Conservation (phyloP, 2,888 invertebrate species). For the Agrilus cyanescens region DNA sequence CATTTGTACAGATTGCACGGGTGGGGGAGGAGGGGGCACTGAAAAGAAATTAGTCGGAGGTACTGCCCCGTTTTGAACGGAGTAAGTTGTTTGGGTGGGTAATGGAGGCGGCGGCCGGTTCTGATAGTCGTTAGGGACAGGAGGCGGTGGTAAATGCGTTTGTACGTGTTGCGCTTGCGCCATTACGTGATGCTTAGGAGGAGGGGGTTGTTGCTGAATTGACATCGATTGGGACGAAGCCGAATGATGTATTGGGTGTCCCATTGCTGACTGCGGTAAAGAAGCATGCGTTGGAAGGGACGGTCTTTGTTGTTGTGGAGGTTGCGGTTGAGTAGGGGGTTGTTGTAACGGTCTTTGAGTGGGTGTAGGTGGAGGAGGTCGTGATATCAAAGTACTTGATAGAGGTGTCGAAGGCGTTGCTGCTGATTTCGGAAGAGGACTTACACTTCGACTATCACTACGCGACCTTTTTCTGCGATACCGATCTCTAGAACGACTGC, state of each 20-base stretch:
- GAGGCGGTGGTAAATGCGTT: conserved; percentile 5
- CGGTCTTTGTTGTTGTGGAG: conserved; percentile 8
- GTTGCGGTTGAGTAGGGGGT: conserved; percentile 11
- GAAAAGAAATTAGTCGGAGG: conserved; percentile 24
- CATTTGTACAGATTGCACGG: conserved; percentile 18
- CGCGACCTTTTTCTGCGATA: conserved; percentile 30
- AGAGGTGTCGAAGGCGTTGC: conserved; percentile 16
- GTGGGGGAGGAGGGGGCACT: conserved; percentile 29
- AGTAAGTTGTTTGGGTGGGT: conserved; percentile 23
- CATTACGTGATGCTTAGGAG: conserved; percentile 14
- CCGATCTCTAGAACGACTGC: conserved; percentile 19
- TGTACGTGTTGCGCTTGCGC: conserved; percentile 7
- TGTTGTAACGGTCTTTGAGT: conserved; percentile 5
- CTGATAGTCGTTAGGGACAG: conserved; percentile 22
- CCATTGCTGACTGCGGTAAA: conserved; percentile 11
- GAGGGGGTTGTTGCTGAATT: conserved; percentile 11
- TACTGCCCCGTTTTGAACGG: conserved; percentile 27
- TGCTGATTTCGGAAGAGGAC: conserved; percentile 21
- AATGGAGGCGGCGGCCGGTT: conserved; percentile 20
- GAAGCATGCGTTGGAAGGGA: conserved; percentile 12
- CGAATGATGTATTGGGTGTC: conserved; percentile 9
- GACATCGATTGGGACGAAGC: conserved; percentile 15
- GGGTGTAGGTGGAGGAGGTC: conserved; percentile 8
- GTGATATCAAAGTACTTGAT: conserved; percentile 7
- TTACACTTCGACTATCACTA: conserved; percentile 23